Conservation (phyloP, 2,888 invertebrate species). For the Byasa hedistus region DNA sequence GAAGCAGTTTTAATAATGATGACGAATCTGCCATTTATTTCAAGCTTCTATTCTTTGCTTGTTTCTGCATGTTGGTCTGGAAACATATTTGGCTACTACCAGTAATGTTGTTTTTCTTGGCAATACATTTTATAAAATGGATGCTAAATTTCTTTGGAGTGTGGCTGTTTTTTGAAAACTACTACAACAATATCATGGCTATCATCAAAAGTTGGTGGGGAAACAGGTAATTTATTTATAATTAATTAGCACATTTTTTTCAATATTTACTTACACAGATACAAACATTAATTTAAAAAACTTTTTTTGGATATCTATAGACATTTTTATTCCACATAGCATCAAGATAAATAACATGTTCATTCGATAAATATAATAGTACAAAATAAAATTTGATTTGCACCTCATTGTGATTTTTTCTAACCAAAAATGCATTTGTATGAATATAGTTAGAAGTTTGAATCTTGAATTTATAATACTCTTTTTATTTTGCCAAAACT, state of each 20-base stretch:
- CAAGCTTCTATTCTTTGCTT: conserved; percentile 89
- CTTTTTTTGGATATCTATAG: too few species aligned
- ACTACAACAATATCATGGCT: conserved; percentile 60
- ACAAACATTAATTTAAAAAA: too few species aligned
- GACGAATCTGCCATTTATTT: conserved; percentile 86
- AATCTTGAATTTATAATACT: too few species aligned
- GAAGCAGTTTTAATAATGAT: conserved; percentile 64
- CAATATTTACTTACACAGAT: too few species aligned
- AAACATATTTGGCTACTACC: conserved; percentile 91
- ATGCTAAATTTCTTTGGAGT: conserved; percentile 74
- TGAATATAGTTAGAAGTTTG: too few species aligned
- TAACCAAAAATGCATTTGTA: too few species aligned
- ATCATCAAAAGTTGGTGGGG: conserved; percentile 81
- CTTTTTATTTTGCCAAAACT: too few species aligned
- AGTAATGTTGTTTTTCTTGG: conserved; percentile 87
- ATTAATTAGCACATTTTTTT: neutral
- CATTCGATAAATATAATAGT: too few species aligned
- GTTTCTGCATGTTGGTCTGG: conserved; percentile 91
- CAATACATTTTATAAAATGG: conserved; percentile 83
- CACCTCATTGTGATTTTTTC: too few species aligned
- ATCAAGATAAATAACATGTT: too few species aligned
- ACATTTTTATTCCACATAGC: too few species aligned
- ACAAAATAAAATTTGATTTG: too few species aligned
- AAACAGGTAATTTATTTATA: conserved; percentile 67
- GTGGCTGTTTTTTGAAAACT: conserved; percentile 71